Evolutionary conservation across 2,797 vertebrate species (phyloP), one percentile per base, ranked within the genome.

Genomic region (Helostoma temminkii): DNA sequence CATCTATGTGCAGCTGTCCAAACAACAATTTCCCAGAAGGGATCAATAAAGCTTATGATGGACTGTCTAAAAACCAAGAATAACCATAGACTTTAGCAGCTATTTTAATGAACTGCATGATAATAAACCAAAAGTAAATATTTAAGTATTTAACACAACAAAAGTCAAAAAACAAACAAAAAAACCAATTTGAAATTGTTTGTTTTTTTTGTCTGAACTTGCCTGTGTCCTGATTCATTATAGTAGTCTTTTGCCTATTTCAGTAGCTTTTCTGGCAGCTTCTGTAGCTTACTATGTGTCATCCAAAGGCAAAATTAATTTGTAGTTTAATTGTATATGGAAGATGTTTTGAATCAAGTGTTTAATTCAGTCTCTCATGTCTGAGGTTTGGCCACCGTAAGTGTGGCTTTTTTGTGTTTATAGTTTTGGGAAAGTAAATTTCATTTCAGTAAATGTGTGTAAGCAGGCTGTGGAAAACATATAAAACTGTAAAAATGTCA

Each of bases 341-440:
- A 83, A 80, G 79, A 88, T 87, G 86, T 88, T 84, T 76, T 59
- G 68, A 78, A 52, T 59, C 32, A 58, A 76, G 53, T 63, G 69
- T 85, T 85, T 84, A 58, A 87, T 84, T 88, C 69, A 28, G 71
- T 74, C 60, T 69, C 58, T 34, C 3, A 71, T 71, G 81, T 62
- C 78, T 83, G 86, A 80, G 85, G 82, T 84, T 89, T 90, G 88
- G 84, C 78, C 52, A 21, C 68, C 62, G 58, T 28, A 43, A 61
- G 37, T 71, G 77, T 74, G 76, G 80, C 60, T 80, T 79, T 61
- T 74, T 30, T 25, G n/a, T 82, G 66, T 78, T 83, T 66, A 74
- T 68, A 80, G 70, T 80, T 85, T 82, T 58, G 41, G 78, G 57
- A 66, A 81, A 80, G 67, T 77, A 87, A 82, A 84, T 73, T 81